Conservation (phyloP, 2,797 vertebrate species). For the Glossophaga mutica region DNA sequence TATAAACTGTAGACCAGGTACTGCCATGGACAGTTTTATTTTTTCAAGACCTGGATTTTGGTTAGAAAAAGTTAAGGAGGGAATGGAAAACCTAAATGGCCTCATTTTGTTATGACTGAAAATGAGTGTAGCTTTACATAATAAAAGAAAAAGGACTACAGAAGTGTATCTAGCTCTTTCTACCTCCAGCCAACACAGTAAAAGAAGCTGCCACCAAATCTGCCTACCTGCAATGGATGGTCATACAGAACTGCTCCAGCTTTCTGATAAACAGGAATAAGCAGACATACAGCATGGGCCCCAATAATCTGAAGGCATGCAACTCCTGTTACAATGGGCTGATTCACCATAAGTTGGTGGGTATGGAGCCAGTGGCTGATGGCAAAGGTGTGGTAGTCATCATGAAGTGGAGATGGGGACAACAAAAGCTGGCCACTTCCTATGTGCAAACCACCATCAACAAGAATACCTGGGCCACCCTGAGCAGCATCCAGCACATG, state of each 20-base stretch:
- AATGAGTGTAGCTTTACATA: background rate
- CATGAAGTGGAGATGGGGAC: background rate
- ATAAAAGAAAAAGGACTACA: background rate
- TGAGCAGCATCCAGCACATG: background rate
- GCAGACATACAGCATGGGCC: background rate
- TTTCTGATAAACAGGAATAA: background rate
- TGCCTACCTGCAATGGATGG: background rate
- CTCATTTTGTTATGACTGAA: background rate
- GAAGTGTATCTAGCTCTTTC: background rate
- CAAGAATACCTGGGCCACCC: background rate
- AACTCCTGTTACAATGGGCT: background rate
- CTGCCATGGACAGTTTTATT: background rate
- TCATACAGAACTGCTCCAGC: background rate
- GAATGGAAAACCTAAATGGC: background rate
- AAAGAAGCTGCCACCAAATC: background rate
- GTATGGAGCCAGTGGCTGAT: background rate
- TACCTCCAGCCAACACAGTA: background rate
- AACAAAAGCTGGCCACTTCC: background rate
- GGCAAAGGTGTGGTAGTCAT: background rate
- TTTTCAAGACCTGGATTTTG: conserved; percentile 22
- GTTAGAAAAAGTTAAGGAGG: background rate
- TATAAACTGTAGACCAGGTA: background rate
- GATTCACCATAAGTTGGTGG: background rate
- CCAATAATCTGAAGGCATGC: background rate
- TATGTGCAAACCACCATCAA: background rate